A percentile compares a stretch with the other conserved stretches of the same genome.
These are phyloP conservation scores for Anastrepha obliqua DNA, from an alignment of 1,140 invertebrate genomes.

Conservation along the genomic window DNA sequence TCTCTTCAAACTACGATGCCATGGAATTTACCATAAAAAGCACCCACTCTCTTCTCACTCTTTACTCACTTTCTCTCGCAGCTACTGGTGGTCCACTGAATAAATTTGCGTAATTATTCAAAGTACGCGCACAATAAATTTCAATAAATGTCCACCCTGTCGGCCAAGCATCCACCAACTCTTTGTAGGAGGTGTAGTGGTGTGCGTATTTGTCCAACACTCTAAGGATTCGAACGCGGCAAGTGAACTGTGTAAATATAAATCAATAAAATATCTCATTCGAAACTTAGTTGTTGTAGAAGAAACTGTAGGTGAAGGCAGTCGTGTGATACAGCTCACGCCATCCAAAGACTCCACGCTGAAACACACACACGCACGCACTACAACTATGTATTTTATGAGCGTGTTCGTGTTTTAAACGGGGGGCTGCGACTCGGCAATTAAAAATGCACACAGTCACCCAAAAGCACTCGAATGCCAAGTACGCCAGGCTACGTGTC, in stretches of 20 bases:
- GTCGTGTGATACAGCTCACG: neutral
- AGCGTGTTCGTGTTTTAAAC: too few species aligned
- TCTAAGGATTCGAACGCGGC: neutral
- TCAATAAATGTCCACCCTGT: conserved; percentile 39
- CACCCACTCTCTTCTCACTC: neutral
- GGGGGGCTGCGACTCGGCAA: neutral
- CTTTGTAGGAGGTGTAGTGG: neutral
- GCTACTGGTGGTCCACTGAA: neutral
- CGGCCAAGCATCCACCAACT: neutral
- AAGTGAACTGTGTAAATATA: neutral
- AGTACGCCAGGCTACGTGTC: neutral
- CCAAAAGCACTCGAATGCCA: neutral
- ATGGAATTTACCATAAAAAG: conserved; percentile 8
- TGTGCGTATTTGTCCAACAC: too few species aligned
- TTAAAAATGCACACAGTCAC: neutral
- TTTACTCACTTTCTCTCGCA: neutral
- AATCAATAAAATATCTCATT: conserved; percentile 3
- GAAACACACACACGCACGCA: neutral
- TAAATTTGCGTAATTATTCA: conserved; percentile 51
- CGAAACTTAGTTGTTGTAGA: neutral
- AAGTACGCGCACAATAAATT: conserved; percentile 47
- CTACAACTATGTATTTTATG: too few species aligned
- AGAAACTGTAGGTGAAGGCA: neutral
- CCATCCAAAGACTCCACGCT: neutral
- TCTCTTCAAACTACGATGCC: neutral